A percentile compares a stretch with the other conserved stretches of the same genome.
Conservation (phyloP, 2,797 vertebrate species). For the Numenius phaeopus region DNA sequence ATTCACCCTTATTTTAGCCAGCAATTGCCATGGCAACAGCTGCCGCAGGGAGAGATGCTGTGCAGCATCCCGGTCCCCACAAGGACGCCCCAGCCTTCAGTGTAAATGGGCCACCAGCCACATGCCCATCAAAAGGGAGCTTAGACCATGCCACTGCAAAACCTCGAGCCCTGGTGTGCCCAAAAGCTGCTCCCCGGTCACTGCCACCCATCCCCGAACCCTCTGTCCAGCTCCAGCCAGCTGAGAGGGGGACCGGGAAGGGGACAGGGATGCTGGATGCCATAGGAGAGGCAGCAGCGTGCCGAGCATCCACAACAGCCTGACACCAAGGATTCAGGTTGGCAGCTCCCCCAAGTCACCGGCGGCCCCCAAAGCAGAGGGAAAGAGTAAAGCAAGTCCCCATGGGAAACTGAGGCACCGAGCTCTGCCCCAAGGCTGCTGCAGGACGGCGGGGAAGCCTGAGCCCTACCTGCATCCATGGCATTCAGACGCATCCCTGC, state of each 20-base stretch:
- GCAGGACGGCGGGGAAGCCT: fast-evolving
- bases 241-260: not conserved
- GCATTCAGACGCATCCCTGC: not conserved
- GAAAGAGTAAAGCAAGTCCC: not conserved
- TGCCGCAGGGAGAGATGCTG: not conserved
- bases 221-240: fast-evolving
- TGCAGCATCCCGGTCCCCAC: not conserved
- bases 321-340: fast-evolving
- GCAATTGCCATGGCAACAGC: not conserved
- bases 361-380: not conserved
- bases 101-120: fast-evolving
- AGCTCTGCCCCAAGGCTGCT: not conserved
- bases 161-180: fast-evolving
- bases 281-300: not conserved
- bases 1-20: not conserved
- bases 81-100: fast-evolving
- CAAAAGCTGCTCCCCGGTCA: not conserved
- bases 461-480: not conserved
- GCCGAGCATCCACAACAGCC: not conserved
- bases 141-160: not conserved
- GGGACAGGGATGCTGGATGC: not conserved
- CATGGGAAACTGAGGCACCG: not conserved
- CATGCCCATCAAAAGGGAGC: not conserved
- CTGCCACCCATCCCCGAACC: fast-evolving
- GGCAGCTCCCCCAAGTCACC: not conserved